phyloP scores from a whole-genome alignment of 2,113 vertebrate species.

The Cyanoramphus novaezelandiae region DNA sequence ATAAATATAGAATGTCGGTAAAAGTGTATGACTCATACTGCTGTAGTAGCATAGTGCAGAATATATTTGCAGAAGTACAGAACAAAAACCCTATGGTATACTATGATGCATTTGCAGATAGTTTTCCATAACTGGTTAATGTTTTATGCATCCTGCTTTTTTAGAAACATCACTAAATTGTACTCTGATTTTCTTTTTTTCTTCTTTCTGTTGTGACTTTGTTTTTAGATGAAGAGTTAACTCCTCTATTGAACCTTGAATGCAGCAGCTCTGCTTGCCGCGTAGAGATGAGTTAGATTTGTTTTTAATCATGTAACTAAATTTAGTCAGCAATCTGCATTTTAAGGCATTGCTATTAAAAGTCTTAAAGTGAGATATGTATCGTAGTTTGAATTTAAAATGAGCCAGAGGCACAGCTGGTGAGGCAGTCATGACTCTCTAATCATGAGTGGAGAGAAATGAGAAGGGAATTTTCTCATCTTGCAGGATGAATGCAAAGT shows the following conservation, averaged over 20 bases:
- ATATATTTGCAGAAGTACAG: constrained; percentile 59
- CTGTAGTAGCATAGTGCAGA: constrained; percentile 54
- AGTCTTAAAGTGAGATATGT: constrained; percentile 71
- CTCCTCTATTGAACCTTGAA: constrained; percentile 61
- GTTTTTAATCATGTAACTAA: constrained; percentile 77
- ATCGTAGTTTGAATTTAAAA: constrained; percentile 71
- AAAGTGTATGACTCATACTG: constrained; percentile 61
- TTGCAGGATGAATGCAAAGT: neutral
- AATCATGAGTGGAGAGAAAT: constrained; percentile 37
- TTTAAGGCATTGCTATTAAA: constrained; percentile 78
- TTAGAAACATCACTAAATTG: neutral
- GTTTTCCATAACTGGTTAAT: constrained; percentile 41
- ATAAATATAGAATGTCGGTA: constrained; percentile 58
- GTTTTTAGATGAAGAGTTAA: constrained; percentile 54
- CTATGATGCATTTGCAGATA: constrained; percentile 38
- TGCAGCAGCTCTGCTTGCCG: constrained; percentile 64
- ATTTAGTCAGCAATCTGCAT: constrained; percentile 78
- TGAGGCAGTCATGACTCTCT: constrained; percentile 45
- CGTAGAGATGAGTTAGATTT: constrained; percentile 68
- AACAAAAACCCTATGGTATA: constrained; percentile 48
- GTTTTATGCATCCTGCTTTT: constrained; percentile 45
- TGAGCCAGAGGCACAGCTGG: constrained; percentile 68
- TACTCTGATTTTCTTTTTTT: neutral
- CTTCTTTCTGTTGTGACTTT: constrained; percentile 26
- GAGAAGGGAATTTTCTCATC: constrained; percentile 38